A percentile compares a stretch with the other conserved stretches of the same genome.
phyloP scores from a whole-genome alignment of 1,140 invertebrate species.

The Sitobion miscanthi region DNA sequence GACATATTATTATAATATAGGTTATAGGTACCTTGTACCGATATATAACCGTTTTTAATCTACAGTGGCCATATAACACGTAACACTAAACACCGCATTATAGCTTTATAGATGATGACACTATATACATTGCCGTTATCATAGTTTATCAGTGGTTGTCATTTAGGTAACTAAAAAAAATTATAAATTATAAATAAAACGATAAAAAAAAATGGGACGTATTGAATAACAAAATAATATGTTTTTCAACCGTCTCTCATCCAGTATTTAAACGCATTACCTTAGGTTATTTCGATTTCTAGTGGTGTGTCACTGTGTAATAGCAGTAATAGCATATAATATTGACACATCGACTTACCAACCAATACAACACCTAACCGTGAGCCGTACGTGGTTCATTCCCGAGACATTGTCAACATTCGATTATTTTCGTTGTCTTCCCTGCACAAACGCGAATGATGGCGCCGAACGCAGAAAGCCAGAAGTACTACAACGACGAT shows the following conservation, averaged over 20 bases:
- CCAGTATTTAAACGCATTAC: not conserved
- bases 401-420: not conserved
- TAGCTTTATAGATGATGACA: not conserved
- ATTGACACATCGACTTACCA: not conserved
- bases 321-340: not conserved
- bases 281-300: not conserved
- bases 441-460: not conserved
- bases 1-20: not conserved
- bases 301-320: not conserved
- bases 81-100: not conserved
- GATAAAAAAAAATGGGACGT: not conserved
- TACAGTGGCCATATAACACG: not conserved
- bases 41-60: not conserved
- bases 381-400: not conserved
- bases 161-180: conserved; percentile 24
- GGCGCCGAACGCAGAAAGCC: not conserved
- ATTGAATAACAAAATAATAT: not conserved
- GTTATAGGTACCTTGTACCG: no score
- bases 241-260: not conserved
- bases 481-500: conserved; percentile 57
- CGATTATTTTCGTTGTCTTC: not conserved
- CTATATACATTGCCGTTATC: not conserved
- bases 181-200: no score
- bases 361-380: not conserved
- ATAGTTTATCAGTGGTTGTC: not conserved